Evolutionary conservation across 2,797 vertebrate species (phyloP), one percentile per base, ranked within the genome.

Genomic region (Darevskia nairensis): DNA sequence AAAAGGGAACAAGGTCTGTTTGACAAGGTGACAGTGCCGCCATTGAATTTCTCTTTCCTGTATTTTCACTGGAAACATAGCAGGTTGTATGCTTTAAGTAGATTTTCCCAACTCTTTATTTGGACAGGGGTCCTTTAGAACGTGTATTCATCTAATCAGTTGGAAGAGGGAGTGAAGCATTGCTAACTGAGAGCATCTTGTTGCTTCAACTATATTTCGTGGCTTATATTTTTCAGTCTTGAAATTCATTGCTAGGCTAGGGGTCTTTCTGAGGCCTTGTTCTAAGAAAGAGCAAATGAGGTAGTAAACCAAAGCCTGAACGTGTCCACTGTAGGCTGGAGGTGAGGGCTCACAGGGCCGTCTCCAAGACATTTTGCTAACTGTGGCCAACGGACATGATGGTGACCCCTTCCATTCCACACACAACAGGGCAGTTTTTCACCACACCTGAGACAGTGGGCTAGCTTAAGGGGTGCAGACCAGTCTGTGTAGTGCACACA

Each of bases 121-220:
- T 82, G 17, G 3, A 64, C 74, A 76, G 23, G 9, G 59, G 23
- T 41, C n/a, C 4, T 35, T 29, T 13, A 27, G 75, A 78, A 29
- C 46, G 92, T 92, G 82, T 86, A 21, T 91, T 89, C 89, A 90
- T 88, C 3, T 23, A 95, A 44, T 55, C 88, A 86, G 39, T 88
- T 74, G 90, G 90, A 59, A 89, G 84, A 77, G 59, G n/a, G 77
- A 25, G 78, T 66, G 21, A 71, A 90, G 9, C 41, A 88, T 89
- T 66, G 8, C 66, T 64, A 80, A 90, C 39, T 61, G 88, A 61
- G 4, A 71, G 5, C 82, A 90, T 87, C 61, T 86, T 90, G 9
- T 92, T 94, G 92, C 90, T 92, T 55, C 68, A 46, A 41, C 86
- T 85, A 90, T 88, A 88, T 27, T 2, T 89, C 74, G 88, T 80